Conservation (phyloP, 53 echinoderm and acorn worm genomes). For the Apostichopus leukothele region DNA sequence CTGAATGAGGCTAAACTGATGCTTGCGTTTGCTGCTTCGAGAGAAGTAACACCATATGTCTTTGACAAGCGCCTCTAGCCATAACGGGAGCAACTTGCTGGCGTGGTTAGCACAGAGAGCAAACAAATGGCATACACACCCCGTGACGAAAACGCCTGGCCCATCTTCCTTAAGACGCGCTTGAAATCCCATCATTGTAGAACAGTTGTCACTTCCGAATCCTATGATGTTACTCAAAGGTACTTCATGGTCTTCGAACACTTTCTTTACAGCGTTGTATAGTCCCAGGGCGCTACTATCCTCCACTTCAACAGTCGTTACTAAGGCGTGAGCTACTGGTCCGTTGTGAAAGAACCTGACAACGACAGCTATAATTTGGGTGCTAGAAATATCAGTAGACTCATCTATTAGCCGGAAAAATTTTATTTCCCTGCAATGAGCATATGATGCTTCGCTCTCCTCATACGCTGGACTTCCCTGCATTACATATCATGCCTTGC, state of each 20-base stretch:
- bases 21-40: constrained; percentile 40
- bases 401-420: constrained; percentile 42
- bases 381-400: constrained; percentile 34
- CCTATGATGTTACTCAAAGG: constrained; percentile 42
- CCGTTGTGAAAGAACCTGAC: constrained; percentile 29
- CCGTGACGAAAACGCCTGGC: constrained; percentile 20
- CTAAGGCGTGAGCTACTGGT: constrained; percentile 36
- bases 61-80: constrained; percentile 41
- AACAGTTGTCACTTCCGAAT: constrained; percentile 44
- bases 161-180: constrained; percentile 32
- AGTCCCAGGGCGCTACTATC: constrained; percentile 14
- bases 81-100: constrained; percentile 18
- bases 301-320: constrained; percentile 35
- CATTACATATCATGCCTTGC: constrained; percentile 48
- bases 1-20: constrained; percentile 8
- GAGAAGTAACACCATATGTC: constrained; percentile 47
- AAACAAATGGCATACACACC: constrained; percentile 43
- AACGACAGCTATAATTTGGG: constrained; percentile 29
- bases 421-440: constrained; percentile 27
- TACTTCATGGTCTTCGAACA: constrained; percentile 24
- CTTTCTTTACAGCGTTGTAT: constrained; percentile 33
- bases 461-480: constrained; percentile 38
- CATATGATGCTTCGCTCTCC: constrained; percentile 22
- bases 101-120: constrained; percentile 36
- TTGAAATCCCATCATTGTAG: constrained; percentile 50